A percentile compares a stretch with the other conserved stretches of the same genome.
Evolutionary conservation across 1,140 invertebrate genomes (phyloP).

Genomic region (Maniola jurtina): DNA sequence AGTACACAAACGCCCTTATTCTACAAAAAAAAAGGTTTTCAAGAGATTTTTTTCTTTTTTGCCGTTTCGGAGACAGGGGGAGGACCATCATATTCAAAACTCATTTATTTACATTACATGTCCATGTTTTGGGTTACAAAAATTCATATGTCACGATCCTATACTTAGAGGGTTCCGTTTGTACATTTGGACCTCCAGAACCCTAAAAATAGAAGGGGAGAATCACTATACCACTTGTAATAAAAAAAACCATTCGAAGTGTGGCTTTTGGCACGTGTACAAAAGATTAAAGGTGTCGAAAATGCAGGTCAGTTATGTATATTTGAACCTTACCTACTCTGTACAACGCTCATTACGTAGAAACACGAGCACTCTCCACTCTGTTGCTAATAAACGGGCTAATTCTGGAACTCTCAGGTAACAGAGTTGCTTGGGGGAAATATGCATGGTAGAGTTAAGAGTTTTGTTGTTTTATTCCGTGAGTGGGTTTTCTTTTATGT

Average conservation of each 20-base stretch:
- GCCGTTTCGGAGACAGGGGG: no score
- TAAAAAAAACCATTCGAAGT: background rate
- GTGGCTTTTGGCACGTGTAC: background rate
- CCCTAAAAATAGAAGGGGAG: no score
- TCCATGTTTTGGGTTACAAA: no score
- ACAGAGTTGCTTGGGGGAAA: background rate
- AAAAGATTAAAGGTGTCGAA: constrained; percentile 16
- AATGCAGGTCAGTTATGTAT: constrained; percentile 27
- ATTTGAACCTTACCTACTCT: constrained; percentile 6
- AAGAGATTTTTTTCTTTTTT: no score
- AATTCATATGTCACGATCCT: no score
- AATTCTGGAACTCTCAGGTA: constrained; percentile 25
- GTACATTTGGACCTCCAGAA: no score
- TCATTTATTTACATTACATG: no score
- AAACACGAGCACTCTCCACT: constrained; percentile 21
- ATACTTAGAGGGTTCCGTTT: no score
- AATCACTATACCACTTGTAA: no score
- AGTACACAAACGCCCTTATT: no score
- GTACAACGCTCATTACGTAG: constrained; percentile 35
- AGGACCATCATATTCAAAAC: no score
- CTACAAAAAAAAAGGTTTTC: no score
- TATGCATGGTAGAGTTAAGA: background rate
- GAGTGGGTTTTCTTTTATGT: background rate
- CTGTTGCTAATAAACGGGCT: constrained; percentile 33
- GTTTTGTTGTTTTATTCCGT: background rate